These are phyloP conservation scores for Telmatherina bonti DNA, from an alignment of 2,797 vertebrate species.

Conservation along the genomic window DNA sequence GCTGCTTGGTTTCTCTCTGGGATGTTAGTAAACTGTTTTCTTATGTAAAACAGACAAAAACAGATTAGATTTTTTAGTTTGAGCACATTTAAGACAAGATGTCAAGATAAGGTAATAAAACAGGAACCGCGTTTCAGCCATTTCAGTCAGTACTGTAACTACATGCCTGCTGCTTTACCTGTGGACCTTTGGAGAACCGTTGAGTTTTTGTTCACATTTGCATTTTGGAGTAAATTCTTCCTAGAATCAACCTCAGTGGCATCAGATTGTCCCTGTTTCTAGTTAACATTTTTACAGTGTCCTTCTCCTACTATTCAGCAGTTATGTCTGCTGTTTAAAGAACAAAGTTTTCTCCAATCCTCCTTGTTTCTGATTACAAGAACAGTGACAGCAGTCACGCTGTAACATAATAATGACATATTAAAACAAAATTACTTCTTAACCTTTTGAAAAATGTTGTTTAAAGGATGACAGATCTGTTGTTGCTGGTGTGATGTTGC, in stretches of 20 bases:
- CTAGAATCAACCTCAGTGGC: not conserved
- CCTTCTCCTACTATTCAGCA: not conserved
- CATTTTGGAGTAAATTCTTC: not conserved
- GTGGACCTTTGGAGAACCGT: not conserved
- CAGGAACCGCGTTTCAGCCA: not conserved
- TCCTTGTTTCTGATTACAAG: not conserved
- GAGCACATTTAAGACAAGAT: constrained; percentile 1
- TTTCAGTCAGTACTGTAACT: not conserved
- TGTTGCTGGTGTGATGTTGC: not conserved
- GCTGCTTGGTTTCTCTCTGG: not conserved
- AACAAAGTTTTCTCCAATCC: not conserved
- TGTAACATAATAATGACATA: not conserved
- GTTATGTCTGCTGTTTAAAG: not conserved
- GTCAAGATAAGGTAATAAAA: not conserved
- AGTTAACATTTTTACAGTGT: too few species aligned
- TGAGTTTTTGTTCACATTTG: not conserved
- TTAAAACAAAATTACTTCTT: not conserved
- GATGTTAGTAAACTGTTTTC: not conserved
- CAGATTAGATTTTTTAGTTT: not conserved
- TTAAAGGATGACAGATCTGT: not conserved
- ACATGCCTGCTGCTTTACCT: not conserved
- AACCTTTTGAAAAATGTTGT: not conserved
- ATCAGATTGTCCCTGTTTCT: not conserved
- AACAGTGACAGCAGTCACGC: not conserved
- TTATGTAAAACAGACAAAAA: not conserved